Conservation (phyloP, 2,797 vertebrate species). For the Odontamblyopus lacepedii region DNA sequence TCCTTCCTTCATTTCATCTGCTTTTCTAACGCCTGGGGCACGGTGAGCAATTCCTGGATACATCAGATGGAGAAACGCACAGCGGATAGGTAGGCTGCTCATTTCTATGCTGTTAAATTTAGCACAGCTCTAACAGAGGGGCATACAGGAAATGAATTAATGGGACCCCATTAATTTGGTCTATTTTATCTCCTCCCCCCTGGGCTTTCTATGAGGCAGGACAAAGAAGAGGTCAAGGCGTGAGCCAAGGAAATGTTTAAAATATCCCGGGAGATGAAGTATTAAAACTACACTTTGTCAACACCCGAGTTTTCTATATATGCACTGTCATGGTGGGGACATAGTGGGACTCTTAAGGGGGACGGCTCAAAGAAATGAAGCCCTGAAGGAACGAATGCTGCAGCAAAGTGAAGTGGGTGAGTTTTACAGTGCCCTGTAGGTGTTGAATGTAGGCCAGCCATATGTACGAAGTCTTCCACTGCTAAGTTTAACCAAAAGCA, state of each 20-base stretch:
- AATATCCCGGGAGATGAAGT: constrained; percentile 31
- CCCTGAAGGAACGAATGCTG: constrained; percentile 46
- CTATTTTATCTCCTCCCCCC: constrained; percentile 47
- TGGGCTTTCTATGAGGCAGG: constrained; percentile 41
- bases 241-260: constrained; percentile 46
- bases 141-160: constrained; percentile 46
- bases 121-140: constrained; percentile 31
- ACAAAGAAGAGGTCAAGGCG: constrained; percentile 52
- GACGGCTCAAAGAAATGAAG: constrained; percentile 38
- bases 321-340: constrained; percentile 31
- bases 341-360: constrained; percentile 30
- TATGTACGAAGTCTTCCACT: constrained; percentile 45
- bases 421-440: constrained; percentile 48
- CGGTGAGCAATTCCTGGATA: constrained; percentile 10
- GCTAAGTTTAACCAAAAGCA: constrained; percentile 36
- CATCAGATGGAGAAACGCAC: constrained; percentile 9
- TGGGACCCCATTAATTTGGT: constrained; percentile 46
- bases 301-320: constrained; percentile 26
- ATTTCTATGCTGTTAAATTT: constrained; percentile 41
- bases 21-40: constrained; percentile 11
- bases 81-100: constrained; percentile 22
- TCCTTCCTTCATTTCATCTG: constrained; percentile 19
- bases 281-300: constrained; percentile 28
- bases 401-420: constrained; percentile 36
- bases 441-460: constrained; percentile 48